A percentile compares a stretch with the other conserved stretches of the same genome.
Evolutionary conservation across 2,113 vertebrate species (phyloP).

Genomic region (Struthio camelus): DNA sequence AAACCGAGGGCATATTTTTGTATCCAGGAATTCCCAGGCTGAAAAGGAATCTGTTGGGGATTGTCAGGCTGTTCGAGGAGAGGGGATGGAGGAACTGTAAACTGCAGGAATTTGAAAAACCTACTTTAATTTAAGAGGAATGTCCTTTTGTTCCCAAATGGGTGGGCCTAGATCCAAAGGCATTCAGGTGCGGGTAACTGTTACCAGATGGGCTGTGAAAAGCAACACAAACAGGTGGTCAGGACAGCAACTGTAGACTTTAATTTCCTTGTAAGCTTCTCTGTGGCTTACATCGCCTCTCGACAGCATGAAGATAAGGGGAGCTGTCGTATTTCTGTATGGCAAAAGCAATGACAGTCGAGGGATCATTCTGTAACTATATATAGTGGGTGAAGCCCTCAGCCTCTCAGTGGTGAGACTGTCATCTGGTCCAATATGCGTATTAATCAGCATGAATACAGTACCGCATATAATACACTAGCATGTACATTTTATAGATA

Average conservation of each 20-base stretch:
- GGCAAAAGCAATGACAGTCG: background rate
- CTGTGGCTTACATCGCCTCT: background rate
- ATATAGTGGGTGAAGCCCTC: background rate
- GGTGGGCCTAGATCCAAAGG: slow-evolving; percentile 18
- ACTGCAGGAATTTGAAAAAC: slow-evolving; percentile 30
- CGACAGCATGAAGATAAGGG: background rate
- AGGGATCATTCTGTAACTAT: background rate
- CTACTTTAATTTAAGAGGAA: slow-evolving; percentile 47
- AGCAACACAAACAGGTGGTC: slow-evolving; percentile 25
- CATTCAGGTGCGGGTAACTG: slow-evolving; percentile 22
- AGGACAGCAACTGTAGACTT: background rate
- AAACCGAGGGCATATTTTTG: background rate
- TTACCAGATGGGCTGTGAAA: slow-evolving; percentile 49
- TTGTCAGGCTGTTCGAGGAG: background rate
- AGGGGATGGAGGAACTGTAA: background rate
- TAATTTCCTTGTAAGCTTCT: slow-evolving; percentile 17
- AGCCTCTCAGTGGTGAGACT: background rate
- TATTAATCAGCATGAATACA: background rate
- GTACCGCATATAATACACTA: background rate
- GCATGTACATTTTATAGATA: background rate
- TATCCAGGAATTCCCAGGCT: slow-evolving; percentile 3
- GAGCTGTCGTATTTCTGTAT: background rate
- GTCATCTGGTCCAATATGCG: background rate
- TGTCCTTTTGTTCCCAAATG: slow-evolving; percentile 50
- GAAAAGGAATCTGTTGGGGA: background rate